A percentile compares a stretch with the other conserved stretches of the same genome.
Conservation (phyloP, 1,140 invertebrate species). For the Tetraneura akinire region DNA sequence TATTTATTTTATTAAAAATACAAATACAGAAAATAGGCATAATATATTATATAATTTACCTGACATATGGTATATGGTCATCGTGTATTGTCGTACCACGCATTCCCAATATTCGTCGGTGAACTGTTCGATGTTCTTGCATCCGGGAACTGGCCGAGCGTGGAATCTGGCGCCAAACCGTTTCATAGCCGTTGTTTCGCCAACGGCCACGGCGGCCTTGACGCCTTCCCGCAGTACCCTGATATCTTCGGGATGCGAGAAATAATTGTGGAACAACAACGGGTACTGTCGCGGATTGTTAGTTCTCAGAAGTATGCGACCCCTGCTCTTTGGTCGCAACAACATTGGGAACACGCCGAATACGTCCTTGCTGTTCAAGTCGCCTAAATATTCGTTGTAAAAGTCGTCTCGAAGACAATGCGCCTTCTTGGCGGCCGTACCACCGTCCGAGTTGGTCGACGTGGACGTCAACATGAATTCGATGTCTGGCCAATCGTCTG, state of each 20-base stretch:
- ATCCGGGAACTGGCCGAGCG: slow-evolving; percentile 73
- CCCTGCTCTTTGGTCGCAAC: slow-evolving; percentile 80
- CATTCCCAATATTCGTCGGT: slow-evolving; percentile 57
- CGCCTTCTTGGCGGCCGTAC: slow-evolving; percentile 68
- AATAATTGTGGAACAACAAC: slow-evolving; percentile 84
- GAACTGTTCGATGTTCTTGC: slow-evolving; percentile 68
- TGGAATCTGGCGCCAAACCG: slow-evolving; percentile 74
- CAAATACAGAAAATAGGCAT: no score
- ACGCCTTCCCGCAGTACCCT: slow-evolving; percentile 79
- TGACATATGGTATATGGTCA: slow-evolving; percentile 85
- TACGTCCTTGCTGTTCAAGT: slow-evolving; percentile 72
- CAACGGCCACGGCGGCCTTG: slow-evolving; percentile 80
- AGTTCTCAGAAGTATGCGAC: slow-evolving; percentile 72
- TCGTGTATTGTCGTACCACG: slow-evolving; percentile 69
- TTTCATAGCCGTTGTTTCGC: slow-evolving; percentile 61
- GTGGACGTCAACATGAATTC: slow-evolving; percentile 86
- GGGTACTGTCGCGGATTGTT: slow-evolving; percentile 85
- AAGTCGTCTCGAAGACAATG: slow-evolving; percentile 79
- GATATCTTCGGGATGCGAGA: slow-evolving; percentile 80
- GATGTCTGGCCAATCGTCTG: slow-evolving; percentile 86
- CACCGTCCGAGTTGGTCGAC: slow-evolving; percentile 77
- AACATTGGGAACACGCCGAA: slow-evolving; percentile 85
- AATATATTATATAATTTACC: no score
- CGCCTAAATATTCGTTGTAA: slow-evolving; percentile 72
- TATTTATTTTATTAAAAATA: no score